Evolutionary conservation across 2,888 invertebrate genomes (phyloP).

Genomic region (Eurytoma adleriae): DNA sequence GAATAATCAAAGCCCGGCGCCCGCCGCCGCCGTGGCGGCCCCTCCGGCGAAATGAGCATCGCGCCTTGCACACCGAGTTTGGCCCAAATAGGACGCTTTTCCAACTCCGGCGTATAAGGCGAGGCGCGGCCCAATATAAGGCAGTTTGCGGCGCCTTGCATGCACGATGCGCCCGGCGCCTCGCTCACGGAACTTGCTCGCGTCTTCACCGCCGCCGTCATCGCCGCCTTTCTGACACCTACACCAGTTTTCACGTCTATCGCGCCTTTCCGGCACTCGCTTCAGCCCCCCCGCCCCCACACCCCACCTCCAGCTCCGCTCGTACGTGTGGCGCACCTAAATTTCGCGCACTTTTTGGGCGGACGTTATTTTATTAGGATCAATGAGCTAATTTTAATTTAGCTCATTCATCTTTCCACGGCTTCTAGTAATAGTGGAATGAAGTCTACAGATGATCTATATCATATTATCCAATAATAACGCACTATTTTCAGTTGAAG

Average conservation of each 20-base stretch:
- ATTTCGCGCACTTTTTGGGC: neutral
- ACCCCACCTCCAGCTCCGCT: neutral
- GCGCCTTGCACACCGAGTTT: conserved; percentile 27
- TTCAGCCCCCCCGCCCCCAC: neutral
- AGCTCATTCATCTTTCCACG: no score
- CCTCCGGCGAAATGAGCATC: conserved; percentile 35
- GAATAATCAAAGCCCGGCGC: conserved; percentile 33
- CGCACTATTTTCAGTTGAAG: no score
- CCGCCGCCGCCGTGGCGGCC: no score
- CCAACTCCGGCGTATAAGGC: conserved; percentile 14
- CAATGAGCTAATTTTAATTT: no score
- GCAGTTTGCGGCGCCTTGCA: conserved; percentile 36
- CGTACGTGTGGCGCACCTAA: conserved; percentile 4
- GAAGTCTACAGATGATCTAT: no score
- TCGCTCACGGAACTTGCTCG: conserved; percentile 59
- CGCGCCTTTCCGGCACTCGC: conserved; percentile 1
- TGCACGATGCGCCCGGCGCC: conserved; percentile 55
- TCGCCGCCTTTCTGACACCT: conserved; percentile 24
- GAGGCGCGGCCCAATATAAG: conserved; percentile 3
- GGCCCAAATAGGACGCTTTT: conserved; percentile 44
- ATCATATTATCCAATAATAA: no score
- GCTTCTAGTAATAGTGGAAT: no score
- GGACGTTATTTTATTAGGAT: no score
- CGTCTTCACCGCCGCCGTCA: conserved; percentile 33
- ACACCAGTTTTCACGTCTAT: conserved; percentile 13